Conservation (phyloP, 2,797 vertebrate genomes). For the Micrastur ruficollis region DNA sequence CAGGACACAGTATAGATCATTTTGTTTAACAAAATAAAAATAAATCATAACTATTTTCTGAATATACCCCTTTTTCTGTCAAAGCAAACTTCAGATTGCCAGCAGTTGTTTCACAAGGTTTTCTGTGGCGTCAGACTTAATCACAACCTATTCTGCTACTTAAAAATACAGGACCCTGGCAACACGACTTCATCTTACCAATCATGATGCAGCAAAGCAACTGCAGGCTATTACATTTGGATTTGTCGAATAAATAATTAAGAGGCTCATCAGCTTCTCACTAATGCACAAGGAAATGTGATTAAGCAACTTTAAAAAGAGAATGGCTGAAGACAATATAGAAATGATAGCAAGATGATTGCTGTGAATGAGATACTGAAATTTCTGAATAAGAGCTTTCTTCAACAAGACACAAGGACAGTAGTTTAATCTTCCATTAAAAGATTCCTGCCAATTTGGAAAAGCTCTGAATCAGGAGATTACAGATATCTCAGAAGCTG, state of each 20-base stretch:
- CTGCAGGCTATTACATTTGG: conserved; percentile 2
- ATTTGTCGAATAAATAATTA: conserved; percentile 52
- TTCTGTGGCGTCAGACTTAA: conserved; percentile 27
- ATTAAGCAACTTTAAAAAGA: conserved; percentile 49
- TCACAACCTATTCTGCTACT: conserved; percentile 27
- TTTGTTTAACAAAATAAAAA: not conserved
- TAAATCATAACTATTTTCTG: not conserved
- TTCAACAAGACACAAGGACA: not conserved
- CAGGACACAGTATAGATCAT: not conserved
- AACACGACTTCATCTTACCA: not conserved
- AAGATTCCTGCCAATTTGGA: conserved; percentile 35
- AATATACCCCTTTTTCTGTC: not conserved
- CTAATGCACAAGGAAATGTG: conserved; percentile 58
- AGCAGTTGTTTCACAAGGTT: not conserved
- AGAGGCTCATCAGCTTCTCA: conserved; percentile 14
- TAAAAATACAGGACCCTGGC: not conserved
- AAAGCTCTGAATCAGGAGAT: conserved; percentile 38
- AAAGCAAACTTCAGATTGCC: not conserved
- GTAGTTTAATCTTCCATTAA: conserved; percentile 52
- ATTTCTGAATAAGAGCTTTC: conserved; percentile 45
- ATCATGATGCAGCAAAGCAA: not conserved
- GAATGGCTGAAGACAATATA: conserved; percentile 29
- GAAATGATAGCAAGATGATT: conserved; percentile 43
- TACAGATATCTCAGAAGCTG: not conserved
- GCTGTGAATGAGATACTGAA: conserved; percentile 26